Base-by-base conservation (phyloP, 2,113 vertebrate species). In the Xyrauchen texanus region DNA sequence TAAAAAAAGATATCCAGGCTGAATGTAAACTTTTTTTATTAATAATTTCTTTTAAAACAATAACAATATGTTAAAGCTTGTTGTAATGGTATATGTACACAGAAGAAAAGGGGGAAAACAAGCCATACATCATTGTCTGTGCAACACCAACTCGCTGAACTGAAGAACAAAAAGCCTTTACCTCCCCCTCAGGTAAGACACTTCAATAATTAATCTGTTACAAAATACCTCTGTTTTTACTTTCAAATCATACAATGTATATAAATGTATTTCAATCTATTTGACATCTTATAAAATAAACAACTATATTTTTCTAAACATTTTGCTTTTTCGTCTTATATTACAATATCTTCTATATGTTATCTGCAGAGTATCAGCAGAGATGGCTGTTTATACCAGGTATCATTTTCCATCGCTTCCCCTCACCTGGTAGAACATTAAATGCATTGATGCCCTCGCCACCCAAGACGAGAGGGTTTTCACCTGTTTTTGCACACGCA, bases 261-360 rank as follows among this genome's bases (percentile, higher is more conserved):
- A 85, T 72, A 84, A 83, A 85, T 83, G 72, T 79, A 82, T 84
- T 88, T 84, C 77, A 86, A 89, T 90, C 90, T 91, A 89, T 90
- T 82, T 81, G 69, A 91, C 89, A 90, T 90, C 57, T 86, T 86
- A 92, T 90, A 93, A 93, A 93, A 93, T 93, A 91, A 92, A 93
- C 88, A 89, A 88, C 83, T 89, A 88, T 91, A 84, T 87, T 63
- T 84, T 83, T 86, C 84, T 87, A 88, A 81, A 88, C 70, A 67
- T 79, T 77, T 75, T 82, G 55, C 9, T 86, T 90, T 66, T 90
- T 89, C 88, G 88, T 88, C 89, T 83, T 93, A 91, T 91, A 78
- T 84, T 91, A 93, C 92, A 93, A 87, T 90, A 91, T 91, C 85
- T 88, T 86, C 82, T 89, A 81, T 71, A 69, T 71, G 47, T 79